Evolutionary conservation across 2,797 vertebrate species (phyloP).

Genomic region (Esox lucius): DNA sequence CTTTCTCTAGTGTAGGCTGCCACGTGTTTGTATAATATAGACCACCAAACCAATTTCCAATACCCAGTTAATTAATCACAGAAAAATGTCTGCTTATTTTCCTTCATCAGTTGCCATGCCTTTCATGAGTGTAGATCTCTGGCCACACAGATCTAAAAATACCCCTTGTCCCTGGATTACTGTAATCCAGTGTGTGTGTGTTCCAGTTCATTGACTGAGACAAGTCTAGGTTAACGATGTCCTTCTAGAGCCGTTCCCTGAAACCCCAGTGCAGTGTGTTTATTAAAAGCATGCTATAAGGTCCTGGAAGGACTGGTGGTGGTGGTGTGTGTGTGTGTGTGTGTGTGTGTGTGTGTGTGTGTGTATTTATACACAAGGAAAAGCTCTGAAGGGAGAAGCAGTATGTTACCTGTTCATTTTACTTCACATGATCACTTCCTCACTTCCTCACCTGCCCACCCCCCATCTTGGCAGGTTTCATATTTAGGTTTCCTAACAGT

Average conservation of each 20-base stretch:
- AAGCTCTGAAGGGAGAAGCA: neutral
- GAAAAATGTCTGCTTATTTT: conserved; percentile 49
- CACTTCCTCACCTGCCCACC: neutral
- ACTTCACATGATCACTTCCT: neutral
- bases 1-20: neutral
- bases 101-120: conserved; percentile 44
- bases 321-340: neutral
- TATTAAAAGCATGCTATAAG: neutral
- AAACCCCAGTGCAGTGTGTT: conserved; percentile 20
- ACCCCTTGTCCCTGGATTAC: conserved; percentile 60
- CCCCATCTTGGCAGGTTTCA: neutral
- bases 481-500: neutral
- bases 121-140: conserved; percentile 32
- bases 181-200: conserved; percentile 57
- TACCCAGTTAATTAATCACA: conserved; percentile 34
- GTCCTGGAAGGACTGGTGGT: neutral
- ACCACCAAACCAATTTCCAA: neutral
- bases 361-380: too few species aligned
- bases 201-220: neutral
- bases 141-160: conserved; percentile 62
- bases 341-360: neutral
- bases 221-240: neutral
- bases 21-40: neutral
- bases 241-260: neutral
- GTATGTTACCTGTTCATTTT: neutral